Evolutionary conservation across 2,888 invertebrate species (phyloP).

Genomic region (Gerris lacustris): DNA sequence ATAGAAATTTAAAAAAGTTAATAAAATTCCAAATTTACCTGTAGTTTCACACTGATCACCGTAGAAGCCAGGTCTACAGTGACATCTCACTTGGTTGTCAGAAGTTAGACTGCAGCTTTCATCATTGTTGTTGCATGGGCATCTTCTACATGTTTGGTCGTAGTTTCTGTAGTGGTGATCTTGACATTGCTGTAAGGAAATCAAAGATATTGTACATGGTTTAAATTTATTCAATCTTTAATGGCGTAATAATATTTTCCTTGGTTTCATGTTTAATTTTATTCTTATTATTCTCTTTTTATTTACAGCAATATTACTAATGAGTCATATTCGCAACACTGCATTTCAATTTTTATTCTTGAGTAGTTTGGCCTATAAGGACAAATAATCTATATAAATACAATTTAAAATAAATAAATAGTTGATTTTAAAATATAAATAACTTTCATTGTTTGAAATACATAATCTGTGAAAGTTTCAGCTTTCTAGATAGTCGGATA

Average conservation of each 20-base stretch:
- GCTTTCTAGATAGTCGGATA: too few species aligned
- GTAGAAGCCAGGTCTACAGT: constrained; percentile 40
- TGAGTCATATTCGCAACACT: too few species aligned
- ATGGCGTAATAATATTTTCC: neutral
- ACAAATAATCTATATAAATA: too few species aligned
- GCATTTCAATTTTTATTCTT: too few species aligned
- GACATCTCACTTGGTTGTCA: constrained; percentile 51
- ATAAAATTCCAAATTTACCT: neutral
- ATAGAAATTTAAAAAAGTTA: too few species aligned
- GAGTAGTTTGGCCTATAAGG: too few species aligned
- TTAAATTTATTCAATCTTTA: neutral
- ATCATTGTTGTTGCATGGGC: constrained; percentile 66
- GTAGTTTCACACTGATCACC: neutral
- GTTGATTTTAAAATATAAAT: too few species aligned
- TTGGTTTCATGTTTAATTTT: neutral
- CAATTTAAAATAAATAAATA: too few species aligned
- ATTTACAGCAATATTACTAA: too few species aligned
- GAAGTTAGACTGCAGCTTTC: constrained; percentile 49
- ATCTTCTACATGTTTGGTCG: constrained; percentile 50
- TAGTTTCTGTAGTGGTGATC: constrained; percentile 58
- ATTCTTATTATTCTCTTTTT: constrained; percentile 16
- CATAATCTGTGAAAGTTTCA: too few species aligned
- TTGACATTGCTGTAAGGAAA: constrained; percentile 43
- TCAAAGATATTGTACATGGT: constrained; percentile 2
- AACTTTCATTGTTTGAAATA: too few species aligned